Base-by-base conservation (phyloP, 2,113 vertebrate species). In the Epinephelus lanceolatus region DNA sequence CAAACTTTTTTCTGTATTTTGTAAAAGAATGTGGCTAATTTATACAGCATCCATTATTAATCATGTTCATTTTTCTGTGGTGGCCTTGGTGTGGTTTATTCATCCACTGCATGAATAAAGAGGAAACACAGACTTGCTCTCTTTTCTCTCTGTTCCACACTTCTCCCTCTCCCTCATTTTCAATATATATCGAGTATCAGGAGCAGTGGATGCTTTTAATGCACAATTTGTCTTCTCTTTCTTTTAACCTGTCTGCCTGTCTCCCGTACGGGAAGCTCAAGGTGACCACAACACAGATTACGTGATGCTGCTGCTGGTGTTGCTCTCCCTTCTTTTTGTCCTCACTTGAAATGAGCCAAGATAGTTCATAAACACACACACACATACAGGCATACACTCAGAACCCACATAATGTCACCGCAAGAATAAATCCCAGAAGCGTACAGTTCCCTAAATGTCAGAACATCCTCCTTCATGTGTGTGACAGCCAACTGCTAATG, bases 11-110 rank as follows among this genome's bases (percentile, higher is more conserved):
- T 51, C 17, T 18, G 33, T 65, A 60, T 85, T 84, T 73, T 53
- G 4, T 47, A n/a, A 1, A 72, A 57, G 45, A 80, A 57, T 80
- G 45, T 71, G 75, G 51, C 49, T 80, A 84, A 88, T 87, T 83
- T 71, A 89, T 52, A 85, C 75, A 85, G 21, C 61, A 72, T 88
- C 21, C 60, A 88, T 88, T 88, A 87, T 89, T 78, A 86, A 91
- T 85, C 53, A 9, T 80, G 78, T 84, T 87, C 51, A 68, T 88
- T 90, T 89, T 79, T 85, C 67, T 65, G 61, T 19, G 33, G 73
- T 81, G 78, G 85, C 86, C 85, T 86, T 88, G 81, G 63, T 86
- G 67, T 61, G 68, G 42, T 86, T 84, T 81, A 91, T 85, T 87
- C 76, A 89, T 86, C 72, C 67, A 52, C 42, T 65, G 82, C 66